Evolutionary conservation across 2,888 invertebrate species (phyloP).

Genomic region (Cyrtodaria siliqua): DNA sequence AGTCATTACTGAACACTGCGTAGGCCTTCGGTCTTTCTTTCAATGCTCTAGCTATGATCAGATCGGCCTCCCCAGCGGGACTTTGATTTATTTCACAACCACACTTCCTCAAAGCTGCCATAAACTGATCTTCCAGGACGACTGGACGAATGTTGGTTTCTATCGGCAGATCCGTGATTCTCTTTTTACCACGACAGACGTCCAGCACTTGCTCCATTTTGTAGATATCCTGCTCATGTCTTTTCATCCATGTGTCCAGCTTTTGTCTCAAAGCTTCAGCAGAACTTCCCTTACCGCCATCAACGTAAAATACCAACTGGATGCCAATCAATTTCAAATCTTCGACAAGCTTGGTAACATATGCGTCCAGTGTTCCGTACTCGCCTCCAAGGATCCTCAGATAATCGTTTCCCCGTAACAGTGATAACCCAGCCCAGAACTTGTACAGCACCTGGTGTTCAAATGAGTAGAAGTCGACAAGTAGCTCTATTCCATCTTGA

Average conservation of each 20-base stretch:
- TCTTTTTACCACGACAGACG: conserved; percentile 69
- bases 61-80: conserved; percentile 81
- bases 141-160: conserved; percentile 77
- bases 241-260: conserved; percentile 78
- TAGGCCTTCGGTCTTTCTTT: conserved; percentile 76
- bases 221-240: conserved; percentile 76
- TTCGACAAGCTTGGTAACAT: conserved; percentile 75
- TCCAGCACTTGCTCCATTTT: conserved; percentile 71
- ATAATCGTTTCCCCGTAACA: conserved; percentile 70
- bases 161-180: conserved; percentile 64
- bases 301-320: conserved; percentile 80
- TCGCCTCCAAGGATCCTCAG: conserved; percentile 82
- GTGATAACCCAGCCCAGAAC: conserved; percentile 75
- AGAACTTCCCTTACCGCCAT: conserved; percentile 81
- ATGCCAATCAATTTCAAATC: conserved; percentile 78
- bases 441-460: conserved; percentile 73
- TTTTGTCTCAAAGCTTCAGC: conserved; percentile 74
- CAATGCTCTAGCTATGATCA: conserved; percentile 76
- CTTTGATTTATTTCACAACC: conserved; percentile 78
- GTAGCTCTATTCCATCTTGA: conserved; percentile 78
- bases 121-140: conserved; percentile 79
- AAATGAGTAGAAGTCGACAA: conserved; percentile 83
- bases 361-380: conserved; percentile 74
- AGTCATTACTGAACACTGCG: conserved; percentile 82
- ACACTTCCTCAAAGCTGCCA: conserved; percentile 72